phyloP scores from a whole-genome alignment of 2,113 vertebrate genomes.

The Tylochromis polylepis region DNA sequence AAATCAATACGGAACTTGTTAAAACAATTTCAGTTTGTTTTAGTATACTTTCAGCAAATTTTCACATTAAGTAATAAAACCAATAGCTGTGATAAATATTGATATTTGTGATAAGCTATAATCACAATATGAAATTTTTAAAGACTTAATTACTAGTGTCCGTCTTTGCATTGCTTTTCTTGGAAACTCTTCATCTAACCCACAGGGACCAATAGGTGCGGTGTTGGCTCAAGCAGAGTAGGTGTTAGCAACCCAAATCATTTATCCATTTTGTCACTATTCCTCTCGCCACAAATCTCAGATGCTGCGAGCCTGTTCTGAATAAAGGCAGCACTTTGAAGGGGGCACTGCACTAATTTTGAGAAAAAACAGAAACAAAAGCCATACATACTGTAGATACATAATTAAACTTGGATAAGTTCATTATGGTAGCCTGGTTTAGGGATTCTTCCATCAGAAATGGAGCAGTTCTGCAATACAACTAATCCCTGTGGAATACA shows the following conservation, averaged over 20 bases:
- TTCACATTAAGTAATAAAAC: neutral
- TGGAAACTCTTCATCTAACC: neutral
- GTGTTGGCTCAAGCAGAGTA: neutral
- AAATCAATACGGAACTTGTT: neutral
- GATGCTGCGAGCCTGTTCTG: neutral
- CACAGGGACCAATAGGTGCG: neutral
- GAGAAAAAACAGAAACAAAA: neutral
- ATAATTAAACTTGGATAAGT: conserved; percentile 34
- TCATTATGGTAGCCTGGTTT: conserved; percentile 15
- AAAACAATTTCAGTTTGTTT: neutral
- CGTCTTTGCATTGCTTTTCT: neutral
- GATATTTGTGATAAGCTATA: neutral
- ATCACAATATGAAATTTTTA: neutral
- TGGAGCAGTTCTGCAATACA: conserved; percentile 29
- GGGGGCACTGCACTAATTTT: neutral
- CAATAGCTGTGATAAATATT: neutral
- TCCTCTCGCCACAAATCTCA: neutral
- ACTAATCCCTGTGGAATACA: conserved; percentile 40
- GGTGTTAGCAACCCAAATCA: neutral
- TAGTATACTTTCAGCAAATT: neutral
- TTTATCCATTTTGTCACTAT: neutral
- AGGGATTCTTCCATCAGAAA: conserved; percentile 38
- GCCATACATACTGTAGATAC: neutral
- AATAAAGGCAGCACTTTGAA: neutral
- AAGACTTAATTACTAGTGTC: neutral